Base-by-base conservation (phyloP, 2,888 invertebrate genomes). In the Chrysodeixis includens region DNA sequence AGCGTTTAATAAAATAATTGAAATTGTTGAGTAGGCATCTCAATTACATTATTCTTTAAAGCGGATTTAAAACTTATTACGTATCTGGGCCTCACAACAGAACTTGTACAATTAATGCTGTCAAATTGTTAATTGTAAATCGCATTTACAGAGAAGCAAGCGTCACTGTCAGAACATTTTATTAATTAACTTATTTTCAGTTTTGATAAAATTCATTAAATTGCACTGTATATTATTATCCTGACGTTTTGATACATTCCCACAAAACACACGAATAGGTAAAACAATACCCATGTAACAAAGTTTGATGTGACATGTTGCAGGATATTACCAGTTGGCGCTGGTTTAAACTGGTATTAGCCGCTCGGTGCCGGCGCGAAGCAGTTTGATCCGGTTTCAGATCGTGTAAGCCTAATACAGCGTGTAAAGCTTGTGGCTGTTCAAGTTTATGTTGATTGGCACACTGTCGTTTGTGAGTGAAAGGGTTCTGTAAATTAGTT, bases 351-450 rank as follows among this genome's bases (percentile, higher is more conserved):
- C 76, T 40, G 35, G 62, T 60, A 56, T 56, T 46, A 76, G 69
- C 62, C 35, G 63, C 53, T 62, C 54, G 54, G 16, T 66, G 59
- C 77, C 51, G 51, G 59, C 6, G 35, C 49, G 22, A 71, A 60
- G 58, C 62, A 69, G 71, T 66, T 67, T 71, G 72, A 77, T 71
- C 71, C 68, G 62, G 75, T 66, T 65, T 65, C 56, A 69, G 51
- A 30, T 59, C 53, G 62, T 74, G 40, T 67, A 44, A 57, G 62
- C 26, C 16, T 56, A 65, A 69, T 56, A 58, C 52, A 61, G 49
- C 65, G 58, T 56, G 40, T 56, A 35, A 46, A 32, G 10, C 16
- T 7, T 1, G 46, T 0, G 46, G 18, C 46, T 16, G 46, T 20
- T 20, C 0, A 49, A 18, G 46, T 49, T 18, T 20, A 9, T 4